Evolutionary conservation across 2,888 invertebrate genomes (phyloP), one percentile per base, ranked within the genome.

Genomic region (Troilus luridus): DNA sequence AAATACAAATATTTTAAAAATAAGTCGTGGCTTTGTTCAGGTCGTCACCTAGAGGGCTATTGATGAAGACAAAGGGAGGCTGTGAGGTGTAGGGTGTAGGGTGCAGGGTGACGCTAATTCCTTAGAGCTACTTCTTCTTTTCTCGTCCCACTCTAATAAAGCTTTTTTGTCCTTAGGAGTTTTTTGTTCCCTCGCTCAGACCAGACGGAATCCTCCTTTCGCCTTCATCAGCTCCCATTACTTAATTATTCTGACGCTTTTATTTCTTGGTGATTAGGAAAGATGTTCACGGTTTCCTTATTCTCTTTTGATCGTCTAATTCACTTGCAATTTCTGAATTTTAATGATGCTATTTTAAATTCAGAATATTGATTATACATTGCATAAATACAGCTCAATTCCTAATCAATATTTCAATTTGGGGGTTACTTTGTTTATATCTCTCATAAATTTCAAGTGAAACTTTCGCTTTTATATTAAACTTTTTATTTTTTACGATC

Each of bases 21-120:
- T 85, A n/a, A 85, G 41, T 85, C n/a, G 14, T 77, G 72, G 72
- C 56, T 85, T 85, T 85, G 85, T 85, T 85, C 5, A 5, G 12
- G n/a, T 85, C 12, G 54, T 85, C 85, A 85, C 85, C 41, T 54
- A 6, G 21, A 0, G 12, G 56, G n/a, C 56, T n/a, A 58, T 58
- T 85, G 56, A 85, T 21, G n/a, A 58, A 85, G 56, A 85, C 85
- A 85, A 85, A 85, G 56, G 85, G 12, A 56, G 85, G 56, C 56
- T 56, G 56, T 56, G 9, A 58, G 85, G 85, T 85, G 56, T 85
- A 85, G 85, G 85, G 85, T 85, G 56, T 85, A 85, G 85, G 85
- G 85, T 41, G 41, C 41, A 85, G 85, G 85, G 85, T 85, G 58
- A 85, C 85, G 85, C 85, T 85, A 85, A 85, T 56, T 56, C 85